Conservation (phyloP, 2,113 vertebrate genomes). For the Tursiops truncatus region DNA sequence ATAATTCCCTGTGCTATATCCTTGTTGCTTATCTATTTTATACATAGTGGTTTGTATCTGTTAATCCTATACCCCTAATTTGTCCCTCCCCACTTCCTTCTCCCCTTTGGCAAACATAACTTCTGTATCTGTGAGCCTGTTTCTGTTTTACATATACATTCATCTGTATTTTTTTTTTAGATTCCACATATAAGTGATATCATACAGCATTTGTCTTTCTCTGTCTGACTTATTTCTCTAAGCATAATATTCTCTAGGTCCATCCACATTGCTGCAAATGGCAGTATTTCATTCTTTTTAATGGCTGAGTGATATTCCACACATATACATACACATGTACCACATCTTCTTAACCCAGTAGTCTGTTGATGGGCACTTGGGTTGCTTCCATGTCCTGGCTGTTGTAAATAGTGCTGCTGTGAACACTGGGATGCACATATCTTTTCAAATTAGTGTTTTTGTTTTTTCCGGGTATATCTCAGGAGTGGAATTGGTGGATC, state of each 20-base stretch:
- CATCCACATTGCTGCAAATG: neutral
- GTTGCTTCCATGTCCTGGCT: neutral
- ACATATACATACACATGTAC: neutral
- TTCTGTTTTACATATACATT: neutral
- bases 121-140: neutral
- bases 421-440: neutral
- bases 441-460: neutral
- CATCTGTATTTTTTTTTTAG: neutral
- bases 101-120: neutral
- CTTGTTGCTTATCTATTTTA: neutral
- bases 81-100: neutral
- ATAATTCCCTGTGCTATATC: neutral
- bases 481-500: neutral
- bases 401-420: neutral
- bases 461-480: neutral
- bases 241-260: neutral
- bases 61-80: neutral
- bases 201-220: neutral
- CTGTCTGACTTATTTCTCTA: neutral
- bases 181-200: neutral
- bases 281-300: neutral
- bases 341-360: neutral
- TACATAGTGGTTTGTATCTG: neutral
- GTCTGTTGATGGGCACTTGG: neutral
- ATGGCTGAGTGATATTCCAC: neutral